These are phyloP conservation scores for Equus quagga DNA, from an alignment of 2,113 vertebrate species.

Conservation along the genomic window DNA sequence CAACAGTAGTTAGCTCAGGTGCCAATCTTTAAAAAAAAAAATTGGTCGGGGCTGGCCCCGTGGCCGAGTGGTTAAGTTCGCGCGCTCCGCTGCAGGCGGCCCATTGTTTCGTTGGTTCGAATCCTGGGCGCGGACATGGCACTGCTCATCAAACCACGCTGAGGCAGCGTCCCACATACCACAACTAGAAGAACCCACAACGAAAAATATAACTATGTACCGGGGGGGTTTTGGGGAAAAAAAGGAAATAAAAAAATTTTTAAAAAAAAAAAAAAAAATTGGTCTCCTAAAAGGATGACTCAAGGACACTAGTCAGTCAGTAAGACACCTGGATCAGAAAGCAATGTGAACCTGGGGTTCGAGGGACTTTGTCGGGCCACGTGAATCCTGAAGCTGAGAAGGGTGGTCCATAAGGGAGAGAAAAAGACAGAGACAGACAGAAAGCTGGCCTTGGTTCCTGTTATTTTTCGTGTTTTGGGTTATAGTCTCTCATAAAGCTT, in stretches of 20 bases:
- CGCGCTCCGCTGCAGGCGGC: too few species aligned
- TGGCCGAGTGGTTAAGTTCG: too few species aligned
- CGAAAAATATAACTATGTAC: too few species aligned
- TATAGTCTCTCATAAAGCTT: background rate
- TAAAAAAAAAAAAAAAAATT: background rate
- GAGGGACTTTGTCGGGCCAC: too few species aligned
- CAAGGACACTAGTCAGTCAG: background rate
- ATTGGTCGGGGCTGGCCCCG: background rate
- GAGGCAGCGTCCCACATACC: too few species aligned
- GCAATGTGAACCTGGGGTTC: background rate
- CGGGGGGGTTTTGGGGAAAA: too few species aligned
- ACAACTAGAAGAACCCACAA: too few species aligned
- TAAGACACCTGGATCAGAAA: background rate
- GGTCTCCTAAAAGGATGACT: background rate
- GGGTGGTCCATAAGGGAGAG: background rate
- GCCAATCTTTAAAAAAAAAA: background rate
- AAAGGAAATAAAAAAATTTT: too few species aligned
- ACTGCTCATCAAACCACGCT: too few species aligned
- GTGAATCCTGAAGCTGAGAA: background rate
- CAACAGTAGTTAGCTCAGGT: too few species aligned
- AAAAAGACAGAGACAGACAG: background rate
- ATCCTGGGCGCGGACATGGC: too few species aligned
- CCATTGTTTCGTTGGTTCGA: too few species aligned
- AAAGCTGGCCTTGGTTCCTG: background rate
- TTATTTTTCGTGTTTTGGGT: background rate